Conservation (phyloP, 2,888 invertebrate genomes). For the Lacanobia wlatinum region DNA sequence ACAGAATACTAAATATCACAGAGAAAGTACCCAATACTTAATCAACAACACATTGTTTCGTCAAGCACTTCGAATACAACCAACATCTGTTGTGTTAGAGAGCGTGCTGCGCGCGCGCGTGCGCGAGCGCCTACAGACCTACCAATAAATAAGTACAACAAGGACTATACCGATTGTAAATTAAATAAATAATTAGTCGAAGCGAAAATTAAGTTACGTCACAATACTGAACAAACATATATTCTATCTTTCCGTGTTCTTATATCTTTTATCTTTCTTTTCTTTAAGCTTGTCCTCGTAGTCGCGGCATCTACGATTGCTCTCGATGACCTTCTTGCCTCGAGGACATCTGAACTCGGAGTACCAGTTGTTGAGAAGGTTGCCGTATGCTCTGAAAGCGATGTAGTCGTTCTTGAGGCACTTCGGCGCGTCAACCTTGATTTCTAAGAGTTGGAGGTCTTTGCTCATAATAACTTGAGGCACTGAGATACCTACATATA, state of each 20-base stretch:
- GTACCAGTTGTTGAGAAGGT: constrained; percentile 91
- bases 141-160: constrained; percentile 77
- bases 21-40: constrained; percentile 90
- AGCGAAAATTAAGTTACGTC: constrained; percentile 61
- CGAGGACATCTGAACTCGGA: constrained; percentile 86
- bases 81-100: constrained; percentile 76
- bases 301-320: constrained; percentile 73
- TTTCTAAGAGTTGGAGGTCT: constrained; percentile 80
- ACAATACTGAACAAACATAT: constrained; percentile 65
- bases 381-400: constrained; percentile 91
- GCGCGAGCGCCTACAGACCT: constrained; percentile 73
- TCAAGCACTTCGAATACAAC: constrained; percentile 81
- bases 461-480: constrained; percentile 81
- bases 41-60: constrained; percentile 87
- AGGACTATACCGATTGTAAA: constrained; percentile 71
- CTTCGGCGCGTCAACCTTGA: constrained; percentile 87
- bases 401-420: constrained; percentile 92
- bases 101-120: constrained; percentile 73
- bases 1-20: constrained; percentile 91
- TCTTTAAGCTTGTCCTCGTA: constrained; percentile 78
- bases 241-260: constrained; percentile 66
- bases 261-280: constrained; percentile 72
- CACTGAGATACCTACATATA: constrained; percentile 78
- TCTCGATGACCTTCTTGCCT: constrained; percentile 74
- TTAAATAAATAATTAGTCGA: constrained; percentile 69